Evolutionary conservation across 1,140 invertebrate species (phyloP), one percentile per base, ranked within the genome.

Genomic region (Myzus persicae): DNA sequence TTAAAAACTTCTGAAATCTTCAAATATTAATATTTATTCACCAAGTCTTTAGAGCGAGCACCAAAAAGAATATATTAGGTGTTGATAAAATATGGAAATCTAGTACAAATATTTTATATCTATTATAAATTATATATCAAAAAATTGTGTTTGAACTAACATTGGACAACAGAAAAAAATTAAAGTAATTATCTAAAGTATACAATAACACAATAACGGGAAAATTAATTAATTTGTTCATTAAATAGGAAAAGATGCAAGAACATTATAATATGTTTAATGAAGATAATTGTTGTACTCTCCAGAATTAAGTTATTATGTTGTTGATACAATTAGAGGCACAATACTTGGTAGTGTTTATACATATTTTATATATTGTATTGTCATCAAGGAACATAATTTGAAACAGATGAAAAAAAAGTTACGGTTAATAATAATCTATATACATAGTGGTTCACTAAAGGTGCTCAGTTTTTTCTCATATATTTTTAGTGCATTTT

Each of bases 371-470:
- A 51, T 84, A 92, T 84, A 85, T 85, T 93, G 46, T 93, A 93
- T 93, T 92, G 91, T 84, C 81, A 31, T 38, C 51, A 38, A 93
- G 91, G 81, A 93, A 93, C 81, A 93, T 40, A 1, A 84, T 48
- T 93, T 85, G 18, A 40, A 90, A 85, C 51, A 84, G 26, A 26
- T 38, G 22, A 92, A 40, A 92, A 93, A 81, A 84, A 90, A 51
- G 84, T 40, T 46, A 85, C 8, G 6, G 6, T 81, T 54, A 93
- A 85, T 92, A 81, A 81, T 91, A 38, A 93, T 46, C 44, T 92
- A 85, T 24, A 46, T 91, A 91, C 18, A 93, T 36, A 54, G n/a
- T 92, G 44, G 38, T 82, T 93, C 76, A 85, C 46, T 84, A 93
- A 82, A 82, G n/a, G 44, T 22, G 24, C 44, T 26, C 40, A 81